These are phyloP conservation scores for Perca flavescens DNA, from an alignment of 2,113 vertebrate species.

Conservation along the genomic window DNA sequence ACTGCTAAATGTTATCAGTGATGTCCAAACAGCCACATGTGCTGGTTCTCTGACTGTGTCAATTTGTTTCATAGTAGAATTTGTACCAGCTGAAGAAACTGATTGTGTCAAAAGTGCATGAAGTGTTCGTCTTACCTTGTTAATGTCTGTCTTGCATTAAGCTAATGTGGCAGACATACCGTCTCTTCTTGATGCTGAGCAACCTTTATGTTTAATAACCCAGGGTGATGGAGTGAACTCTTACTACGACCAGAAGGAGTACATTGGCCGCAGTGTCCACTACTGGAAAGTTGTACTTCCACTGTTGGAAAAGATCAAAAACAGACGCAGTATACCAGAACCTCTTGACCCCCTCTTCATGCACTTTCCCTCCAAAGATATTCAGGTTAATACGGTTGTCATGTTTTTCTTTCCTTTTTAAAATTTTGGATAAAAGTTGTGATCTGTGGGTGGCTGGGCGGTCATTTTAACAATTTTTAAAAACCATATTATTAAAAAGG, in stretches of 20 bases:
- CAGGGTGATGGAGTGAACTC: constrained; percentile 91
- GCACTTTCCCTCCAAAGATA: constrained; percentile 92
- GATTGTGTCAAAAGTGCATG: constrained; percentile 2
- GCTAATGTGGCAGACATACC: neutral
- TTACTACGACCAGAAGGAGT: constrained; percentile 96
- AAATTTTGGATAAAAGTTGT: neutral
- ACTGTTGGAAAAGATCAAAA: constrained; percentile 90
- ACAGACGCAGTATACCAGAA: constrained; percentile 91
- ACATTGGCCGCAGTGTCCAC: constrained; percentile 92
- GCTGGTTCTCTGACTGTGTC: neutral
- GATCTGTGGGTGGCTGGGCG: neutral
- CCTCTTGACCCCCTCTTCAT: constrained; percentile 93
- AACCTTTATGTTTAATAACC: constrained; percentile 5
- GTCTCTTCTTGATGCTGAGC: neutral
- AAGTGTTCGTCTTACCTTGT: neutral
- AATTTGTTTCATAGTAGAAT: neutral
- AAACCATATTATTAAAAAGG: too few species aligned
- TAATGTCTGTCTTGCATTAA: neutral
- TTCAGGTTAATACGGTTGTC: constrained; percentile 87
- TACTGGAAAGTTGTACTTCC: constrained; percentile 94
- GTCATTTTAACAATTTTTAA: too few species aligned
- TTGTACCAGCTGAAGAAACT: neutral
- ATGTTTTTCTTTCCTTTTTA: neutral
- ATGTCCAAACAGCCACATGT: constrained; percentile 17
- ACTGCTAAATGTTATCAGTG: constrained; percentile 38